Conservation (phyloP, 2,888 invertebrate genomes). For the Caenorhabditis auriculariae region DNA sequence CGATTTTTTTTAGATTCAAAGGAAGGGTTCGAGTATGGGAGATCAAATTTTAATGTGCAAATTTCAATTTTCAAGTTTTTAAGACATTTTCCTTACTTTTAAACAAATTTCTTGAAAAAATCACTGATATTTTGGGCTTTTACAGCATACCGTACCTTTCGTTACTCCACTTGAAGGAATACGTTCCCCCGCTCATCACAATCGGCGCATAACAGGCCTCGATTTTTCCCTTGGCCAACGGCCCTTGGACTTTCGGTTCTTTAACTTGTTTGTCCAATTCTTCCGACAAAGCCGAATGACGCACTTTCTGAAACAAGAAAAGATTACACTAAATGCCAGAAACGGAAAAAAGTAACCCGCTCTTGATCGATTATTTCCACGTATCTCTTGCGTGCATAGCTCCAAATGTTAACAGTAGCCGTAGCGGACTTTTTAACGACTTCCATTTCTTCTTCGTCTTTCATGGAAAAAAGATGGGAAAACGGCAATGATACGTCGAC, state of each 20-base stretch:
- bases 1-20: too few relatives aligned
- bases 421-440: slow-evolving; percentile 88
- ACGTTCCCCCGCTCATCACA: slow-evolving; percentile 97
- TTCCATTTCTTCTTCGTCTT: slow-evolving; percentile 87
- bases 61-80: background rate
- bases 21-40: too few relatives aligned
- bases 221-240: slow-evolving; percentile 68
- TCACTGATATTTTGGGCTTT: too few relatives aligned
- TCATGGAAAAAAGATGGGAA: slow-evolving; percentile 86
- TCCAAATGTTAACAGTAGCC: slow-evolving; percentile 91
- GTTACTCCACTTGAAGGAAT: slow-evolving; percentile 93
- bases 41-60: too few relatives aligned
- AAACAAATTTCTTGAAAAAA: too few relatives aligned
- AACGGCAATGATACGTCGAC: slow-evolving; percentile 80
- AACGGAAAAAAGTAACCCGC: slow-evolving; percentile 65
- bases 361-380: slow-evolving; percentile 98
- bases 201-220: slow-evolving; percentile 99
- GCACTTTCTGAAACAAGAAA: slow-evolving; percentile 78
- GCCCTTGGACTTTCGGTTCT: slow-evolving; percentile 94
- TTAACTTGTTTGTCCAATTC: slow-evolving; percentile 88
- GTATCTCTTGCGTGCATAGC: slow-evolving; percentile 91
- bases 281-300: slow-evolving; percentile 89
- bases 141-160: slow-evolving; percentile 68
- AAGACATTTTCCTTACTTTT: too few relatives aligned
- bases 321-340: background rate